Conservation (phyloP, 2,888 invertebrate species). For the Ornithoptera priamus region DNA sequence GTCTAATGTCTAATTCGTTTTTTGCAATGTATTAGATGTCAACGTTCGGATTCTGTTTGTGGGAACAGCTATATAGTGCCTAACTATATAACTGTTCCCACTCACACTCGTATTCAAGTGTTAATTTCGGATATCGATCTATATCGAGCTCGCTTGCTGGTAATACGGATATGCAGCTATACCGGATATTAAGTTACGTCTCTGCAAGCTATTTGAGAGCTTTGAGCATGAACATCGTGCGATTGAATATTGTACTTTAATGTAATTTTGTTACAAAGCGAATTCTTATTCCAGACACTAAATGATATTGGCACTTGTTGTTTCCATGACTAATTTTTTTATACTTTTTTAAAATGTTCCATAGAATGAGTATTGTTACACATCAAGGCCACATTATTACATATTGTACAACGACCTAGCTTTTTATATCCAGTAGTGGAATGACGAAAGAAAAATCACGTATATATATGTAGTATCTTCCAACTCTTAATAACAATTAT, state of each 20-base stretch:
- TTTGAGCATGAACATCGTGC: slow-evolving; percentile 26
- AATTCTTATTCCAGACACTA: slow-evolving; percentile 4
- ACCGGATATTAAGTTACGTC: slow-evolving; percentile 63
- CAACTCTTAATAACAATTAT: too few species aligned
- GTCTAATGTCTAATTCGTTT: background rate
- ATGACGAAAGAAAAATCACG: background rate
- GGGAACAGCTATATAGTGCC: slow-evolving; percentile 26
- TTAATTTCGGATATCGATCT: slow-evolving; percentile 22
- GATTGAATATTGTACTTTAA: slow-evolving; percentile 7
- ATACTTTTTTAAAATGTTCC: background rate
- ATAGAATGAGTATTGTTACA: background rate
- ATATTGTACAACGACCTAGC: background rate
- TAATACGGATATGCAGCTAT: slow-evolving; percentile 49
- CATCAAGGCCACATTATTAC: background rate
- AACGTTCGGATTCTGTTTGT: slow-evolving; percentile 29
- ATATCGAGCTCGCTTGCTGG: slow-evolving; percentile 35
- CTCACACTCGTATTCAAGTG: slow-evolving; percentile 18
- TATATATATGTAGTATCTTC: too few species aligned
- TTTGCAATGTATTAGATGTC: slow-evolving; percentile 9
- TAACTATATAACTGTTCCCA: too few species aligned
- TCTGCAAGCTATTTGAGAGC: slow-evolving; percentile 25
- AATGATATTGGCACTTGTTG: background rate
- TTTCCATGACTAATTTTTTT: background rate
- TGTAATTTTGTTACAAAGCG: slow-evolving; percentile 19
- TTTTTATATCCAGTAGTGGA: background rate